Base-by-base conservation (phyloP, 53 echinoderm and acorn worm genomes). In the Apostichopus leukothele region DNA sequence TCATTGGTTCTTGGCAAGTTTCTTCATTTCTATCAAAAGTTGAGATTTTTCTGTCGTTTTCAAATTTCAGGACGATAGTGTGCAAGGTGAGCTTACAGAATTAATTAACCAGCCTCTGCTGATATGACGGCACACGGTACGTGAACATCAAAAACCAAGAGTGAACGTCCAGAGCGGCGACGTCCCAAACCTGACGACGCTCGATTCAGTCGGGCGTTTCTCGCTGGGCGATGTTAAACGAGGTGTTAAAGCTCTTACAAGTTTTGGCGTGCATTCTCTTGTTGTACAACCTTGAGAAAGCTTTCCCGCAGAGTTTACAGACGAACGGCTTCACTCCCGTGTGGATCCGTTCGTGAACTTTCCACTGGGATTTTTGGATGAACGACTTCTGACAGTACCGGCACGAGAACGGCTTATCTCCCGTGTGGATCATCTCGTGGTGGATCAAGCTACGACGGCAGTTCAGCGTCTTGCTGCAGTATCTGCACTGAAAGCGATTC, bases 281-380 rank as follows among this genome's bases (percentile, higher is more conserved):
- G 67, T 85, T 85, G n/a, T 85, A 85, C 50, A 63, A 22, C 39
- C 85, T 59, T 16, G 85, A 85, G 88, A 87, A 87, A 75, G 88
- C 54, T 9, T 87, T 87, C 10, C 75, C 74, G 57, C 88, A 87
- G 51, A 74, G 53, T 74, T 73, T 75, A 74, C 88, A 87, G 9
- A 55, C 53, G 21, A 87, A 87, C 1, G 88, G 88, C 9, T 87
- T 87, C 10, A 87, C 54, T 21, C 88, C 88, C 0, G 75, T 87
- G 59, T 87, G 88, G 75, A 87, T 87, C 16, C 88, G 88, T 75
- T 87, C 88, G 57, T 87, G 88, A 7, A 87, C 75, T 75, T 87
- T 87, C 74, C 88, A 87, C 53, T 74, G 75, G 50, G 74, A 75
- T 22, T 75, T 75, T 75, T 87, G 88, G 13, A 75, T 87, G 75